These are phyloP conservation scores for Clivina fossor DNA, from an alignment of 2,888 invertebrate species.

Conservation along the genomic window DNA sequence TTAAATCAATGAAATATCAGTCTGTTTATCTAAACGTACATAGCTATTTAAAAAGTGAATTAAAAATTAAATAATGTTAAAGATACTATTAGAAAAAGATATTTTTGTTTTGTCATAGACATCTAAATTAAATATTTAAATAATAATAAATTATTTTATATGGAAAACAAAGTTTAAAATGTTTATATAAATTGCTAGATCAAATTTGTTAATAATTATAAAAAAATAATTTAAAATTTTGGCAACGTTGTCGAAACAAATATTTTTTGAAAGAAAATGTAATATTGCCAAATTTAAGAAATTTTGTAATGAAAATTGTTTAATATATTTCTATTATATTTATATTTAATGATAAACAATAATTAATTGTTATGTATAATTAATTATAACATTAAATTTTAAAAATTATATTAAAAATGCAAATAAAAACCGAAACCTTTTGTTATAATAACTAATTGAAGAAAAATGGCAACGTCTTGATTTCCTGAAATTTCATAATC, in stretches of 20 bases:
- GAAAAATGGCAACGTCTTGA: constrained; percentile 22
- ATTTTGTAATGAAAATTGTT: neutral
- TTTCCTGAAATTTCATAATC: constrained; percentile 27
- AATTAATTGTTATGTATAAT: neutral
- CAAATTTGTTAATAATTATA: neutral
- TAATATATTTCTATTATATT: neutral
- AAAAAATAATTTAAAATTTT: constrained; percentile 4
- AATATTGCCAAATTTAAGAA: constrained; percentile 13
- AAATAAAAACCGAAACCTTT: neutral
- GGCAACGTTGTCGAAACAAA: constrained; percentile 20
- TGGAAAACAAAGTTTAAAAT: too few species aligned
- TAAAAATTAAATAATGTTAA: too few species aligned
- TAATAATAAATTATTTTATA: too few species aligned
- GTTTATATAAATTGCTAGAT: neutral
- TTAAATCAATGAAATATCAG: too few species aligned
- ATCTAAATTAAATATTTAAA: too few species aligned
- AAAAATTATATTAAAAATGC: neutral
- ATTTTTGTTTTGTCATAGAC: too few species aligned
- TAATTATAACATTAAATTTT: neutral
- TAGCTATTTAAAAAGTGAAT: too few species aligned
- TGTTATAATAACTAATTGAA: neutral
- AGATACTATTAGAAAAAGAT: too few species aligned
- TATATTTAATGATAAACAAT: neutral
- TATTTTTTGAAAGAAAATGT: constrained; percentile 16
- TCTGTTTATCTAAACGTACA: too few species aligned